These are phyloP conservation scores for Sebastes alutus DNA, from an alignment of 2,797 vertebrate genomes.

Conservation along the genomic window DNA sequence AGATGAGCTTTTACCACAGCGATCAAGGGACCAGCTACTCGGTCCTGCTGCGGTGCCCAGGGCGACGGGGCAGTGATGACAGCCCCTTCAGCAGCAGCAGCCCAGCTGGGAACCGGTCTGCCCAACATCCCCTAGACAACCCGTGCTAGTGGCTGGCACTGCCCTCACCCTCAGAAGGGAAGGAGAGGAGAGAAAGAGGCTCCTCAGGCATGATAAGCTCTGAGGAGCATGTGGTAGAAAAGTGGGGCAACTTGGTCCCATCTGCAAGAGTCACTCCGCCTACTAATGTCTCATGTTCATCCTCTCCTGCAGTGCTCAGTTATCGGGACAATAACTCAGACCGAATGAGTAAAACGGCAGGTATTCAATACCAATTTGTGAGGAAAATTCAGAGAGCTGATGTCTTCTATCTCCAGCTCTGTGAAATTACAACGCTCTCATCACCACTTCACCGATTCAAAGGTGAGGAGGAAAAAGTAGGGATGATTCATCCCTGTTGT, in stretches of 20 bases:
- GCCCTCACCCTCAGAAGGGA: conserved; percentile 56
- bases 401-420: neutral
- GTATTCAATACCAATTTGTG: conserved; percentile 15
- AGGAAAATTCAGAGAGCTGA: conserved; percentile 2
- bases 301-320: conserved; percentile 36
- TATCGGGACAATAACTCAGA: conserved; percentile 23
- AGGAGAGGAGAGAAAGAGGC: conserved; percentile 29
- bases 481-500: conserved; percentile 48
- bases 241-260: conserved; percentile 78
- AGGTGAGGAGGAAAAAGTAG: conserved; percentile 35
- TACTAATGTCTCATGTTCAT: conserved; percentile 55
- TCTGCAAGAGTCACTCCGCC: conserved; percentile 62
- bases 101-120: conserved; percentile 68
- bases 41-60: conserved; percentile 54
- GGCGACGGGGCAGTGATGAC: conserved; percentile 56
- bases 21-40: conserved; percentile 56
- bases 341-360: neutral
- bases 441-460: conserved; percentile 13
- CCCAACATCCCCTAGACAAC: conserved; percentile 33
- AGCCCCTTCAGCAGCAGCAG: conserved; percentile 54
- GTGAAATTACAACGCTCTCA: conserved; percentile 23
- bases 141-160: conserved; percentile 48
- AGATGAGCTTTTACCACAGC: conserved; percentile 56
- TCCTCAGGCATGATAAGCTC: conserved; percentile 58
- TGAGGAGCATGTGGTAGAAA: conserved; percentile 53